Evolutionary conservation across 2,113 vertebrate genomes (phyloP).

Genomic region (Tamias sibiricus): DNA sequence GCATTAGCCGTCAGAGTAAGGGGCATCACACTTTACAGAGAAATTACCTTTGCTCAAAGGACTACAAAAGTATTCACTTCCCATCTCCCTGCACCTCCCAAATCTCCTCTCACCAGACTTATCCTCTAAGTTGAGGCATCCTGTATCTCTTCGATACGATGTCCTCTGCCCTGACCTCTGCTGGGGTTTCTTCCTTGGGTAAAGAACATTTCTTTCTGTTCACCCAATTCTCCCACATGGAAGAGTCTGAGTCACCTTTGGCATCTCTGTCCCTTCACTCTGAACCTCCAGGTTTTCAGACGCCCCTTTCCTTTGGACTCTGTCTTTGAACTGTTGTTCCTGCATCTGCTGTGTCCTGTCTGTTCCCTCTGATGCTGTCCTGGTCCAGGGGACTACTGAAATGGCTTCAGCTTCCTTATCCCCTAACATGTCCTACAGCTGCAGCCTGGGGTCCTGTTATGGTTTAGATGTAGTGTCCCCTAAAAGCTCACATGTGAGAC

Average conservation of each 20-base stretch:
- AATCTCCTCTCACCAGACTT: background rate
- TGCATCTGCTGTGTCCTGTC: background rate
- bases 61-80: background rate
- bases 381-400: background rate
- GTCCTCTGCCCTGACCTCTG: too few species aligned
- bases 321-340: background rate
- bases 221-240: too few species aligned
- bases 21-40: background rate
- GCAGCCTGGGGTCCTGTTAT: background rate
- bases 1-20: too few species aligned
- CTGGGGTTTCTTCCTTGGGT: background rate
- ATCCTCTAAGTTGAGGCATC: background rate
- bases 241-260: background rate
- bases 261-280: background rate
- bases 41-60: background rate
- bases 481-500: too few species aligned
- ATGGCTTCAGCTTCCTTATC: background rate
- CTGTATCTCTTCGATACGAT: background rate
- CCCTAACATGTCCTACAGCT: background rate
- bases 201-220: background rate
- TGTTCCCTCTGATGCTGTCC: background rate
- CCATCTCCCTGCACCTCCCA: background rate
- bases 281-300: background rate
- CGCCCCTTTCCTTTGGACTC: background rate
- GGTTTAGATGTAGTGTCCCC: too few species aligned